Conservation (phyloP, 2,797 vertebrate genomes). For the Rousettus madagascariensis region DNA sequence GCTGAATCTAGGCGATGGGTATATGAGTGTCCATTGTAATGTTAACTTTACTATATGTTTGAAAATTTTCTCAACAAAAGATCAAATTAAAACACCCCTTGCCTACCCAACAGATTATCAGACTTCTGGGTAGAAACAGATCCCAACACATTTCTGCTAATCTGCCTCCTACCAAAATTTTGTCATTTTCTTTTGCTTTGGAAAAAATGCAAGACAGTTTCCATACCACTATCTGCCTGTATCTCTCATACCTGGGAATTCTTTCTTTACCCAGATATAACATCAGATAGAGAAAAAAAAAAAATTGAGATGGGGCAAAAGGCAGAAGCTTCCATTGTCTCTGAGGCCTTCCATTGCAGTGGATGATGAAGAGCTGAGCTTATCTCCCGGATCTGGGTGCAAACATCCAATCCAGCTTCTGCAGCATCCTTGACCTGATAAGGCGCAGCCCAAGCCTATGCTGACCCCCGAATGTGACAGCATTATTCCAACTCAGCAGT, state of each 20-base stretch:
- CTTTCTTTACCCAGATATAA: not conserved
- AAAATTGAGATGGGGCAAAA: not conserved
- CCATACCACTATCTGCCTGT: not conserved
- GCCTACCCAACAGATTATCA: not conserved
- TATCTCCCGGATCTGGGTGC: not conserved
- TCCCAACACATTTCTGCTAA: not conserved
- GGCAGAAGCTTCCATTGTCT: not conserved
- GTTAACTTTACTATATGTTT: not conserved
- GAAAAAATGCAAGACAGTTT: constrained; percentile 9
- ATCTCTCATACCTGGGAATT: not conserved
- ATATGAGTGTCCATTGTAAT: not conserved
- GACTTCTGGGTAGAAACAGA: not conserved
- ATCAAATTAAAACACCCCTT: not conserved
- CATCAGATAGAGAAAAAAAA: not conserved
- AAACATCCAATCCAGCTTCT: not conserved
- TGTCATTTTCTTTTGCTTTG: not conserved
- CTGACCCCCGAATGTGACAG: not conserved
- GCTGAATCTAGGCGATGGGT: not conserved
- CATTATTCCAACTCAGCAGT: not conserved
- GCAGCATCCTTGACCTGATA: too few species aligned
- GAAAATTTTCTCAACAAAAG: not conserved
- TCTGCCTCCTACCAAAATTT: not conserved
- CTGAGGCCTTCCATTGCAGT: not conserved
- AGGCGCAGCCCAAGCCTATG: not conserved
- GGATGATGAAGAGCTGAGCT: not conserved